Conservation (phyloP, 2,888 invertebrate genomes). For the Cecidostiba fungosa region DNA sequence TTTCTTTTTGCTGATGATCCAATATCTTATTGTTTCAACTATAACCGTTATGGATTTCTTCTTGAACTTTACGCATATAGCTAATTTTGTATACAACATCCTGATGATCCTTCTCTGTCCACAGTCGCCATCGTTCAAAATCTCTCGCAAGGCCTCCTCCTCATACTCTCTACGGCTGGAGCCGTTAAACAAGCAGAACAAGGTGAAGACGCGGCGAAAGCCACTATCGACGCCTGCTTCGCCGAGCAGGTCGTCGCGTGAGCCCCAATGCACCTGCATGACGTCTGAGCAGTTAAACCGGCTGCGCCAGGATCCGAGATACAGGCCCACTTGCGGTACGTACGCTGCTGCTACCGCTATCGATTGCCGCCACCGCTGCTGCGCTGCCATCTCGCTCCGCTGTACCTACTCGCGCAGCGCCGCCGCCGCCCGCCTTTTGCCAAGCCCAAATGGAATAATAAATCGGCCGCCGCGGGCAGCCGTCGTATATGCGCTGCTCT, state of each 20-base stretch:
- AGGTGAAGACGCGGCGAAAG: conserved; percentile 93
- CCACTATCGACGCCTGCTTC: conserved; percentile 96
- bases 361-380: conserved; percentile 1
- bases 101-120: conserved; percentile 56
- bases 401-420: conserved; percentile 9
- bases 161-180: conserved; percentile 98
- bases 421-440: conserved; percentile 50
- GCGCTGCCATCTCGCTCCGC: conserved; percentile 20
- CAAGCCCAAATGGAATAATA: conserved; percentile 63
- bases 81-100: neutral
- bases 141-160: conserved; percentile 97
- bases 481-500: conserved; percentile 38
- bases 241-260: conserved; percentile 86
- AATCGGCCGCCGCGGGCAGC: conserved; percentile 52
- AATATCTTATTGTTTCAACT: too few species aligned
- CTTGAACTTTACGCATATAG: too few species aligned
- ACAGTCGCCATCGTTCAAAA: conserved; percentile 98
- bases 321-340: conserved; percentile 82
- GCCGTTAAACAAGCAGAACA: conserved; percentile 89
- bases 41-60: too few species aligned
- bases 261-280: conserved; percentile 97
- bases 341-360: conserved; percentile 18
- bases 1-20: too few species aligned
- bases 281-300: conserved; percentile 95
- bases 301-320: conserved; percentile 91